A percentile compares a stretch with the other conserved stretches of the same genome.
These are phyloP conservation scores for Suncus etruscus DNA, from an alignment of 2,113 vertebrate genomes.

Conservation along the genomic window DNA sequence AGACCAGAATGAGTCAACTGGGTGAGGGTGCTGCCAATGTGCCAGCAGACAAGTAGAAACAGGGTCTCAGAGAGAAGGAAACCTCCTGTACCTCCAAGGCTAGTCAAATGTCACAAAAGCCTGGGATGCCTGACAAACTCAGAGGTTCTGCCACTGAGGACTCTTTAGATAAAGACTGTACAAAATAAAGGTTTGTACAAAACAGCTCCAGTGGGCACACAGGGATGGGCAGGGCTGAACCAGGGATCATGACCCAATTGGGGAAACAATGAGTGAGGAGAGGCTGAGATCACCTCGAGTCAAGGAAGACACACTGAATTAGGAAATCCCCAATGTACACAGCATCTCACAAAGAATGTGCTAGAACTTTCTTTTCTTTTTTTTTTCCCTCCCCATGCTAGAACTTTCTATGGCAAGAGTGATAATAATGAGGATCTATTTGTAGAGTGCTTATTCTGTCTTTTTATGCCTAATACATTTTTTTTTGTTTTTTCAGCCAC, in stretches of 20 bases:
- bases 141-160: background rate
- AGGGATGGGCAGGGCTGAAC: background rate
- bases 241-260: background rate
- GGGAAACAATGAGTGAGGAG: background rate
- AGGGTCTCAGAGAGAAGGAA: background rate
- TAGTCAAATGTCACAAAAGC: background rate
- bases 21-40: slow-evolving; percentile 35
- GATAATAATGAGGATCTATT: background rate
- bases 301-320: background rate
- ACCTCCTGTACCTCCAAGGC: background rate
- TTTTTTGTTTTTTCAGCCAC: too few species aligned
- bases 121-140: background rate
- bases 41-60: slow-evolving; percentile 44
- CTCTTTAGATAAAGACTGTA: background rate
- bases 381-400: too few species aligned
- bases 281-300: background rate
- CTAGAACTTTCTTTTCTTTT: background rate
- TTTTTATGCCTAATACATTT: slow-evolving; percentile 4
- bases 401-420: too few species aligned
- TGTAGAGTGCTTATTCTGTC: background rate
- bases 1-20: slow-evolving; percentile 73
- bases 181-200: background rate
- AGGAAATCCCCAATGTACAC: background rate
- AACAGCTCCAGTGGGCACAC: background rate
- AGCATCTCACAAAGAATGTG: slow-evolving; percentile 13